These are phyloP conservation scores for Staurois parvus DNA, from an alignment of 2,797 vertebrate species.

Conservation along the genomic window DNA sequence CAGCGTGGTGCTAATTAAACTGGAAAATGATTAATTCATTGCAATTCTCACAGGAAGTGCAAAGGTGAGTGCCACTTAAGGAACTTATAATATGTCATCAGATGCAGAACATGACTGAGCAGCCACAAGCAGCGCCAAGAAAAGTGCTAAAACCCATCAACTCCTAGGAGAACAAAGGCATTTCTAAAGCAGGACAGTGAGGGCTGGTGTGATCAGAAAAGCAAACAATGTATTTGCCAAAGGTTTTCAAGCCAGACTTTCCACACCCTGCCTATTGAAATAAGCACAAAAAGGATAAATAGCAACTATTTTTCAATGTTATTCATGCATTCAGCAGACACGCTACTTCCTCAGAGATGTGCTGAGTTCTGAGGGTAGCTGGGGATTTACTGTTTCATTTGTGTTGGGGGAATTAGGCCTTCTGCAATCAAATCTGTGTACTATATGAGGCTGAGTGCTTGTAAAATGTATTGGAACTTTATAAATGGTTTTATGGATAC, in stretches of 20 bases:
- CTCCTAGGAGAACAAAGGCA: conserved; percentile 42
- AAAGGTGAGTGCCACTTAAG: conserved; percentile 18
- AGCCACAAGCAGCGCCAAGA: conserved; percentile 4
- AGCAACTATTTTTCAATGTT: conserved; percentile 22
- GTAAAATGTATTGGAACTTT: neutral
- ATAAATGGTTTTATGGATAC: neutral
- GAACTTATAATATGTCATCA: conserved; percentile 36
- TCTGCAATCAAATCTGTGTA: neutral
- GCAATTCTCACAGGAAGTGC: neutral
- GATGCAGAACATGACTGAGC: conserved; percentile 18
- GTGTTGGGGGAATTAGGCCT: conserved; percentile 1
- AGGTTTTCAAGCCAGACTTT: conserved; percentile 31
- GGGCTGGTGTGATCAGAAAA: conserved; percentile 30
- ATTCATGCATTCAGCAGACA: conserved; percentile 44
- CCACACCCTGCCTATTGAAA: conserved; percentile 57
- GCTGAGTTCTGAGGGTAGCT: conserved; percentile 2
- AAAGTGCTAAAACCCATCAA: conserved; percentile 37
- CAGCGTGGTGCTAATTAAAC: neutral
- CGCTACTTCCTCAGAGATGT: conserved; percentile 21
- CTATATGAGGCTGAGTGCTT: neutral
- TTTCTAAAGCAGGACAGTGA: conserved; percentile 10
- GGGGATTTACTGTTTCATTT: conserved; percentile 23
- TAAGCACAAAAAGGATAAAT: conserved; percentile 41
- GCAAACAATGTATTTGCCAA: conserved; percentile 55
- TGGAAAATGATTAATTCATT: conserved; percentile 30